phyloP scores from a whole-genome alignment of 2,797 vertebrate genomes.

The Cygnus olor region DNA sequence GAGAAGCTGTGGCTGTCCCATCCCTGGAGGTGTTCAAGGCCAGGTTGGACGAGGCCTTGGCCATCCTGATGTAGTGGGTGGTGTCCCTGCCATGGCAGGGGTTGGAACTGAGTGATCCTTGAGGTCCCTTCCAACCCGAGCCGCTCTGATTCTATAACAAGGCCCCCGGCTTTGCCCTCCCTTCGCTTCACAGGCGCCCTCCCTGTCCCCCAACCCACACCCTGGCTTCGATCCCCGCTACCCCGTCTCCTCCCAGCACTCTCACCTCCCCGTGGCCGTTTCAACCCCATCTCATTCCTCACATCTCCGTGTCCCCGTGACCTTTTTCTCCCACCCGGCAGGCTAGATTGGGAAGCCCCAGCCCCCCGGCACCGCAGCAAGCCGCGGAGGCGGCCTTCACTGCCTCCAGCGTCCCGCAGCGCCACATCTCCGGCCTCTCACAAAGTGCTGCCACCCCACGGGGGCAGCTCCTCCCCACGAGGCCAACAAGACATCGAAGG shows the following conservation, averaged over 20 bases:
- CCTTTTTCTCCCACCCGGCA: neutral
- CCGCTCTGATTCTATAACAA: too few species aligned
- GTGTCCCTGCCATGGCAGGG: too few species aligned
- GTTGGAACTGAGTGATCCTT: too few species aligned
- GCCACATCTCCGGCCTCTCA: neutral
- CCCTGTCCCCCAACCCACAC: neutral
- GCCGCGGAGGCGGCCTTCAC: neutral
- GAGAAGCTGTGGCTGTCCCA: too few species aligned
- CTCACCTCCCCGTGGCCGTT: neutral
- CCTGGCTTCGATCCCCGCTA: neutral
- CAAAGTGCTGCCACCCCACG: accelerated
- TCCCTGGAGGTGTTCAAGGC: too few species aligned
- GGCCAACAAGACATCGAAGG: neutral
- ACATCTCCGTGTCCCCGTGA: neutral
- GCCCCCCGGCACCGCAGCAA: neutral
- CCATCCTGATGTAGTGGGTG: too few species aligned
- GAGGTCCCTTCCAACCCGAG: too few species aligned
- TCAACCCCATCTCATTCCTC: neutral
- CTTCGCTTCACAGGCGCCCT: neutral
- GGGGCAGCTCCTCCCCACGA: neutral
- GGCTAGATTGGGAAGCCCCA: constrained; percentile 30
- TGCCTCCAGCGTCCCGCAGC: neutral
- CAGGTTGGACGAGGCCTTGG: too few species aligned
- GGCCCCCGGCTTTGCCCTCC: neutral
- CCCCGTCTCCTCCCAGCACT: neutral